These are phyloP conservation scores for Xenopus tropicalis DNA, from an alignment of 2,113 vertebrate genomes.

Conservation along the genomic window UCB_Xtro_10.0 CM004451.2:30424001-30424500, in stretches of 20 bases:
- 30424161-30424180: constrained; percentile 30
- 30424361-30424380: too few relatives aligned
- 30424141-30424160: constrained; percentile 41
- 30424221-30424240: constrained; percentile 14
- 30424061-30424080: constrained; percentile 23
- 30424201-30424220: constrained; percentile 1
- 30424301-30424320: too few relatives aligned
- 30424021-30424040: not conserved
- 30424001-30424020: not conserved
- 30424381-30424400: too few relatives aligned
- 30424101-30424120: constrained; percentile 30
- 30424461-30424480: too few relatives aligned
- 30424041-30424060: not conserved
- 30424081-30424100: constrained; percentile 32
- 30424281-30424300: too few relatives aligned
- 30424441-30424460: too few relatives aligned
- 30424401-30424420: too few relatives aligned
- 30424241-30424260: not conserved
- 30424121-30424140: constrained; percentile 26
- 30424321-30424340: too few relatives aligned
- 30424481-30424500: too few relatives aligned
- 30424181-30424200: constrained; percentile 37
- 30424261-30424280: too few relatives aligned
- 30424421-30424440: too few relatives aligned
- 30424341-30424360: too few relatives aligned